These are phyloP conservation scores for Glaucomys volans DNA, from an alignment of 2,113 vertebrate genomes.

Conservation along the genomic window DNA sequence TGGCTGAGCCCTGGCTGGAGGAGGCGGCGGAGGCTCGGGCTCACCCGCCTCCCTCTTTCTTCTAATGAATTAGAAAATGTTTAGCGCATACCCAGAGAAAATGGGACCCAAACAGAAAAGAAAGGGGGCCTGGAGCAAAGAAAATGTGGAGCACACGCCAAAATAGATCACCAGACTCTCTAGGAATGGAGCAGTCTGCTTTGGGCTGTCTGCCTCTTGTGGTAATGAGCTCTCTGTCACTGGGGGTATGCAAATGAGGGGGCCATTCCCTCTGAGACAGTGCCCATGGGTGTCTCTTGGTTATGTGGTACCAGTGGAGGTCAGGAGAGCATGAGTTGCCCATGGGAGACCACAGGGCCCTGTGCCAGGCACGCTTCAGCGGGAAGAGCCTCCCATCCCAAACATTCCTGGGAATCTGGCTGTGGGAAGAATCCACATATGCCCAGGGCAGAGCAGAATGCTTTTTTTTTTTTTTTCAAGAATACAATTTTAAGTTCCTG, in stretches of 20 bases:
- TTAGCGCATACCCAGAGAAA: background rate
- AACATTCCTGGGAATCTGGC: constrained; percentile 67
- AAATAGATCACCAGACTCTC: background rate
- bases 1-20: background rate
- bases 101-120: background rate
- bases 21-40: background rate
- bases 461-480: constrained; percentile 69
- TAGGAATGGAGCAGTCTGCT: background rate
- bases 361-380: constrained; percentile 28
- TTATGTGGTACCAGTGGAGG: background rate
- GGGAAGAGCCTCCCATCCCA: constrained; percentile 76
- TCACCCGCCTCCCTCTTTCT: background rate
- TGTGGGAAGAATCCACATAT: constrained; percentile 51
- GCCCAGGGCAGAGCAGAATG: constrained; percentile 80
- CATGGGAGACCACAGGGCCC: background rate
- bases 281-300: rapidly evolving
- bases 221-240: constrained; percentile 11
- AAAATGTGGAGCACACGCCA: background rate
- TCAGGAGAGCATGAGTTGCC: background rate
- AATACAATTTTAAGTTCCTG: constrained; percentile 75
- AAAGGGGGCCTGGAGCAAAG: background rate
- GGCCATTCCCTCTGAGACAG: background rate
- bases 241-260: background rate
- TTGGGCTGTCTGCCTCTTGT: background rate
- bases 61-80: background rate